phyloP scores from a whole-genome alignment of 2,113 vertebrate species.

The Falcunculus frontatus region DNA sequence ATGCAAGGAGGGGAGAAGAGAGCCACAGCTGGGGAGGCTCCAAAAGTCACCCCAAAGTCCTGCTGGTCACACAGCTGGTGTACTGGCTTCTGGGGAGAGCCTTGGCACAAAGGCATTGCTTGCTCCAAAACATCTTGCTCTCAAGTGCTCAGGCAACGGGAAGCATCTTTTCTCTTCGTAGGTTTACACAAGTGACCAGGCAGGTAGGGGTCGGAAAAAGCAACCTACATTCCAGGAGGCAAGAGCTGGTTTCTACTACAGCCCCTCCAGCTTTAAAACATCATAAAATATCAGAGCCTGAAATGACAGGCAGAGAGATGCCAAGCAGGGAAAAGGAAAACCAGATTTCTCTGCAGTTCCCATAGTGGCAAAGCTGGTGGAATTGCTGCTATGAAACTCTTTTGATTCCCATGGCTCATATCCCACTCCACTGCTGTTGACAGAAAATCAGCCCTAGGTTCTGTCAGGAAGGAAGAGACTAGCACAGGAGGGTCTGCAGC shows the following conservation, averaged over 20 bases:
- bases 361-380: accelerated
- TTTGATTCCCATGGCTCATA: background rate
- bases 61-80: background rate
- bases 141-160: accelerated
- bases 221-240: background rate
- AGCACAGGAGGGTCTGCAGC: background rate
- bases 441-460: background rate
- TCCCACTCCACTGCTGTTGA: background rate
- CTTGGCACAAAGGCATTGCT: background rate
- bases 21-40: background rate
- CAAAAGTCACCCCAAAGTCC: background rate
- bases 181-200: background rate
- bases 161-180: background rate
- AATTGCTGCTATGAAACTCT: background rate
- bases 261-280: background rate
- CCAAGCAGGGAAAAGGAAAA: background rate
- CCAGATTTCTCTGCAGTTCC: background rate
- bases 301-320: background rate
- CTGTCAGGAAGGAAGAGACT: accelerated
- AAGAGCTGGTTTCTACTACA: background rate
- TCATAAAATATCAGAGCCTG: background rate
- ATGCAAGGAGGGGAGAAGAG: background rate
- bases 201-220: background rate
- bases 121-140: background rate
- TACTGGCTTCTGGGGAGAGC: background rate